Percentiles rank a stretch among this genome's conserved stretches.
Conservation (phyloP, 1,140 invertebrate genomes). For the Dendroctonus ponderosae region DNA sequence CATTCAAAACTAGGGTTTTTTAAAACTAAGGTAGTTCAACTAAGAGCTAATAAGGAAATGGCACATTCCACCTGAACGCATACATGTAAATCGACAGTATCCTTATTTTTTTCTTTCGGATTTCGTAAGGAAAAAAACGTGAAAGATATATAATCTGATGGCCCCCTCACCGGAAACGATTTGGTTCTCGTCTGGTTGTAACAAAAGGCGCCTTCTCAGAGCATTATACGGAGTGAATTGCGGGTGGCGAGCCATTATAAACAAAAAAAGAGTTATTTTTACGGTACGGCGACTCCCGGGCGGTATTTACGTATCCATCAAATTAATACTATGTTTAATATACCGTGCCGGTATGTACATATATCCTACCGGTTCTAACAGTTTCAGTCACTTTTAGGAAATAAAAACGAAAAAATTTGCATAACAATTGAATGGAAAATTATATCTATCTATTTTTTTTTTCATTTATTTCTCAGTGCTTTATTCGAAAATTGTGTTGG, state of each 20-base stretch:
- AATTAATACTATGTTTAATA: conserved; percentile 35
- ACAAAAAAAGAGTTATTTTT: conserved; percentile 35
- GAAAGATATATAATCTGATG: conserved; percentile 28
- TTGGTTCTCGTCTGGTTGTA: conserved; percentile 32
- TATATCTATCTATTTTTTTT: too few species aligned
- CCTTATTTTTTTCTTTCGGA: conserved; percentile 20
- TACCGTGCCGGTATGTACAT: conserved; percentile 19
- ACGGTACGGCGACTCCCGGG: conserved; percentile 22
- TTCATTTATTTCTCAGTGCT: too few species aligned
- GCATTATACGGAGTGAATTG: conserved; percentile 33
- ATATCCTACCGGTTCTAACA: neutral
- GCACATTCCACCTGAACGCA: too few species aligned
- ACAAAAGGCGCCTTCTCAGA: conserved; percentile 34
- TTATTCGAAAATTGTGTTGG: too few species aligned
- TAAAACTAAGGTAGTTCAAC: neutral
- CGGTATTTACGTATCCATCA: conserved; percentile 32
- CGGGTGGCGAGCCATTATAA: conserved; percentile 34
- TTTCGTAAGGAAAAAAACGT: conserved; percentile 19
- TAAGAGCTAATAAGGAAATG: too few species aligned
- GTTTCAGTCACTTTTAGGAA: too few species aligned
- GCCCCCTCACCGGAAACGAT: conserved; percentile 25
- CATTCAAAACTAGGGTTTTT: neutral
- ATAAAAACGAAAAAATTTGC: too few species aligned
- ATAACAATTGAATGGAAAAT: too few species aligned
- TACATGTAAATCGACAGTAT: conserved; percentile 24